phyloP scores from a whole-genome alignment of 2,797 vertebrate species.

The Crypturellus tataupa region DNA sequence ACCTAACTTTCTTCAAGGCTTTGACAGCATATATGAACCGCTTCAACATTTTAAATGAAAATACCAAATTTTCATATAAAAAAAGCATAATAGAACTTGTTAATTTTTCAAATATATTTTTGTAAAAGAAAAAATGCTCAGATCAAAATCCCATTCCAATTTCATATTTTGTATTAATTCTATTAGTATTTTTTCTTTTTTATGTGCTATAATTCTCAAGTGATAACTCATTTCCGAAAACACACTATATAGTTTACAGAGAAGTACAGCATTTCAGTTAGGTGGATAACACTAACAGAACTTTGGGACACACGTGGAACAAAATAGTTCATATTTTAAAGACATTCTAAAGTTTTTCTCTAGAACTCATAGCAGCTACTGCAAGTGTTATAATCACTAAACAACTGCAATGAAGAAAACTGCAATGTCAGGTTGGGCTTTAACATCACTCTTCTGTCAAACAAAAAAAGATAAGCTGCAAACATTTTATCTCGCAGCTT shows the following conservation, averaged over 20 bases:
- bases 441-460: not conserved
- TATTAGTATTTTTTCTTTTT: not conserved
- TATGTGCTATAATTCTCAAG: not conserved
- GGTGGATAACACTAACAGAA: not conserved
- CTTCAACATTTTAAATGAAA: not conserved
- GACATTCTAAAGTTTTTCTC: not conserved
- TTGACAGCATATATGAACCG: not conserved
- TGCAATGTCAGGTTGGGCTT: not conserved
- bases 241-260: accelerated
- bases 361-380: not conserved
- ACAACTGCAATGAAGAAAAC: not conserved
- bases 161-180: not conserved
- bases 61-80: not conserved
- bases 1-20: not conserved
- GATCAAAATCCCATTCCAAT: not conserved
- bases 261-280: not conserved
- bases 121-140: not conserved
- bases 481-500: not conserved
- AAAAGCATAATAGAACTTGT: not conserved
- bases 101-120: not conserved
- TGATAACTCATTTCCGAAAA: not conserved
- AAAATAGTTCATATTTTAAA: not conserved
- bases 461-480: not conserved
- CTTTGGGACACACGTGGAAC: not conserved
- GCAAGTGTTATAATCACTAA: not conserved